Percentiles rank a stretch among this genome's conserved stretches.
These are phyloP conservation scores for Myrmecobius fasciatus DNA, from an alignment of 2,113 vertebrate genomes.

Conservation along the genomic window DNA sequence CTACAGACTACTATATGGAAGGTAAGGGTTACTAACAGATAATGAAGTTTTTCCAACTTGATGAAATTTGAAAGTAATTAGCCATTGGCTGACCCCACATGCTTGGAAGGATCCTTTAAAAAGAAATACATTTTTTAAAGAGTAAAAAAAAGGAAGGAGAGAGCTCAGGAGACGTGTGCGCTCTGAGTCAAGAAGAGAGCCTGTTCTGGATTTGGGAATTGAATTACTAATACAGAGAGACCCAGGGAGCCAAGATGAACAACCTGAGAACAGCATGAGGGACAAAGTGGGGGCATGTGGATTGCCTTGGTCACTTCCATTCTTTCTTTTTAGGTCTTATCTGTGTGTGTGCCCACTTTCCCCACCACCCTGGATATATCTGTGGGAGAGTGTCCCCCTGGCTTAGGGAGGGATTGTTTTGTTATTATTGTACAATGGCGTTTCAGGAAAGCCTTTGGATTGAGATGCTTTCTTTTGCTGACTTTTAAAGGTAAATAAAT, in stretches of 20 bases:
- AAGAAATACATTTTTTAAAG: background rate
- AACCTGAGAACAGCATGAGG: background rate
- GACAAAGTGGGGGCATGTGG: background rate
- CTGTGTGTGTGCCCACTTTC: background rate
- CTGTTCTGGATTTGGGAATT: background rate
- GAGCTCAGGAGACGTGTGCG: background rate
- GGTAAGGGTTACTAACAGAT: background rate
- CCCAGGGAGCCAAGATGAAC: background rate
- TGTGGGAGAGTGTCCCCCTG: background rate
- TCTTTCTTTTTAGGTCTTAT: background rate
- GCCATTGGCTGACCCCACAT: background rate
- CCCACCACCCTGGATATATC: background rate
- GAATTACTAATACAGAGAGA: background rate
- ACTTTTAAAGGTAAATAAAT: background rate
- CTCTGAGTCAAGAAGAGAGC: background rate
- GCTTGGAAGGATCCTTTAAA: background rate
- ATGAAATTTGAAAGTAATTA: background rate
- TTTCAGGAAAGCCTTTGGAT: background rate
- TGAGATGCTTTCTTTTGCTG: background rate
- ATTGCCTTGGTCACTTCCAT: background rate
- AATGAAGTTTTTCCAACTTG: background rate
- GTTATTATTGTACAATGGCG: background rate
- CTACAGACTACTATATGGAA: background rate
- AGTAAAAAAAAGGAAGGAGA: background rate
- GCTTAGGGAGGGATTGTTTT: background rate